Evolutionary conservation across 2,888 invertebrate genomes (phyloP), one percentile per base, ranked within the genome.

Genomic region (Hypena proboscidalis): DNA sequence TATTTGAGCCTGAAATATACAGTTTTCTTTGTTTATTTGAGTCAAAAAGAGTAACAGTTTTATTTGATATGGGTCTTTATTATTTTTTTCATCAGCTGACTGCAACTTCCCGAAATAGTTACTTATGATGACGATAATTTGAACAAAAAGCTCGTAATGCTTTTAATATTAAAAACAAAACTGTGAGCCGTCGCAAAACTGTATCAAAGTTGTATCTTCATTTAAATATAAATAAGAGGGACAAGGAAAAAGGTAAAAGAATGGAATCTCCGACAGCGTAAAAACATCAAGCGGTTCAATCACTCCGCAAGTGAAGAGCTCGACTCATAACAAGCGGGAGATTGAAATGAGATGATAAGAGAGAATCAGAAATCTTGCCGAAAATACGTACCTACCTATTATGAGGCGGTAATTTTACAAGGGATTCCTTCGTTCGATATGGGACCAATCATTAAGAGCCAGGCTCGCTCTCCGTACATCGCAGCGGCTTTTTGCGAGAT

Each of bases 281-380:
- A 73, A 74, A 79, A 77, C 79, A 80, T 83, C 70, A 72, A 71
- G 67, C 65, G 64, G 59, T 71, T 82, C 85, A 84, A 84, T 84
- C 81, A 79, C 70, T 67, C 58, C 72, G 65, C 63, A 73, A 74
- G 77, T 69, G 72, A 74, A 77, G 74, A 76, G 67, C 82, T 74
- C 81, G 77, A 79, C 72, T 85, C 83, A 85, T 87, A 88, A 88
- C 80, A 85, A 80, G 83, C 82, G 76, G 73, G 79, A 88, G 89
- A 90, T 90, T 84, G 81, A 86, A 88, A 87, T 84, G 83, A 84
- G 80, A 73, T 79, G 90, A 90, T 90, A 88, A 84, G 64, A 60
- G 56, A 71, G 74, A 86, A 88, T 89, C 85, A 77, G 84, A 83
- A 86, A 89, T 87, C 85, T 89, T 81, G 80, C 86, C 89, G 77